Percentiles rank a stretch among this genome's conserved stretches.
Evolutionary conservation across 2,113 vertebrate genomes (phyloP).

Genomic region (Sus scrofa): DNA sequence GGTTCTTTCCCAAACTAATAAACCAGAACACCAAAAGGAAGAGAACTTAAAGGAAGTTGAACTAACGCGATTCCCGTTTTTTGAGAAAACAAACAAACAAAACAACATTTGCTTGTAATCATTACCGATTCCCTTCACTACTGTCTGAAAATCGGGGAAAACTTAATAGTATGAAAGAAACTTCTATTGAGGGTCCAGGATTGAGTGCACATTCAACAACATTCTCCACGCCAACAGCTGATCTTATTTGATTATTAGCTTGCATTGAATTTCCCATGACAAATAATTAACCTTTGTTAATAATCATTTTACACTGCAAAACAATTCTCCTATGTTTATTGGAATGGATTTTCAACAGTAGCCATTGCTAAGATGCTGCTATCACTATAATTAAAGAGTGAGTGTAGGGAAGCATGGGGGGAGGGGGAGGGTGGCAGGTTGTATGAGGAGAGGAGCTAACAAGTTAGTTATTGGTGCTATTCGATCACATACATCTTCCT

Average conservation of each 20-base stretch:
- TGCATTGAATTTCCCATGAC: conserved; percentile 81
- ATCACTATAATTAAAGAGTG: neutral
- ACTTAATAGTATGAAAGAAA: conserved; percentile 77
- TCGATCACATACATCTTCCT: neutral
- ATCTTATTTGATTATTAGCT: conserved; percentile 79
- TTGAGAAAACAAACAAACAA: too few species aligned
- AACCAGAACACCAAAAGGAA: neutral
- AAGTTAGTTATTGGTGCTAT: neutral
- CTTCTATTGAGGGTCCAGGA: conserved; percentile 72
- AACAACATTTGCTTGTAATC: conserved; percentile 28
- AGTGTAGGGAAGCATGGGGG: neutral
- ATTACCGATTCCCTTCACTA: conserved; percentile 56
- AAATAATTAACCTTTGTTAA: conserved; percentile 81
- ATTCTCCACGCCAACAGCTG: conserved; percentile 76
- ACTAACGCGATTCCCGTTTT: conserved; percentile 34
- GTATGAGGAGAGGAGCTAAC: neutral
- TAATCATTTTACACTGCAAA: conserved; percentile 77
- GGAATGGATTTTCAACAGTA: conserved; percentile 60
- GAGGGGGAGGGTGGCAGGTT: neutral
- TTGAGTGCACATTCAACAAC: conserved; percentile 78
- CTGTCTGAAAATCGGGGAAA: conserved; percentile 79
- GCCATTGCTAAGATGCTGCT: neutral
- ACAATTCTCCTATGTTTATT: conserved; percentile 33
- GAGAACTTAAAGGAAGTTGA: conserved; percentile 49
- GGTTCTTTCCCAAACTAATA: conserved; percentile 20